Evolutionary conservation across 2,888 invertebrate genomes (phyloP), one percentile per base, ranked within the genome.

Genomic region (Ceriagrion tenellum): DNA sequence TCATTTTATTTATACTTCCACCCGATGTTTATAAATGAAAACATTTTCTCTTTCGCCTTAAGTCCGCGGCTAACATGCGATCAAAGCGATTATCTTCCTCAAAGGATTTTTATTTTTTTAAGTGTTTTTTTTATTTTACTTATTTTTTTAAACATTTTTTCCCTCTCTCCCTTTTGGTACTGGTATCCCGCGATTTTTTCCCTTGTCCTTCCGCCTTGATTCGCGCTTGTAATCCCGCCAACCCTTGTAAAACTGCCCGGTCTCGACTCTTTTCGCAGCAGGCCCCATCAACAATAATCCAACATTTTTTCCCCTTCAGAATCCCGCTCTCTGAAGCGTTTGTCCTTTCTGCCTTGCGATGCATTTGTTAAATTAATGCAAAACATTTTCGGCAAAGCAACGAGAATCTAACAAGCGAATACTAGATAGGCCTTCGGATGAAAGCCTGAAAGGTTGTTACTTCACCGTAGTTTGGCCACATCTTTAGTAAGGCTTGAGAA

Each of bases 11-110:
- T 55, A 89, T 47, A 26, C 47, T 47, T 55, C n/a, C 89, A 30
- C 74, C 74, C 74, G 74, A 35, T 81, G 74, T 81, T 81, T 81
- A 81, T 30, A 81, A 81, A 81, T 81, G 74, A 35, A 81, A 81
- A 81, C 74, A 81, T 81, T 81, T 35, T 81, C 74, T 81, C 30
- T 81, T 26, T 81, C 26, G 74, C 74, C 74, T 81, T 35, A 81
- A 81, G 74, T 81, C 74, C 74, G 30, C 30, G 6, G 74, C 74
- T 81, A 81, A 81, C 40, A 47, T 47, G 69, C 47, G 69, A 63
- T 63, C 40, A 59, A 35, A 59, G 91, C 59, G 91, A 91, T 59
- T 59, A 91, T 40, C 59, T 35, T 91, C 47, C 47, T 13, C 47
- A 2, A 89, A 89, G 26, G 47, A 23, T 55, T 89, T 89, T 88